Evolutionary conservation across 2,888 invertebrate genomes (phyloP).

Genomic region (Platypus cylindrus): DNA sequence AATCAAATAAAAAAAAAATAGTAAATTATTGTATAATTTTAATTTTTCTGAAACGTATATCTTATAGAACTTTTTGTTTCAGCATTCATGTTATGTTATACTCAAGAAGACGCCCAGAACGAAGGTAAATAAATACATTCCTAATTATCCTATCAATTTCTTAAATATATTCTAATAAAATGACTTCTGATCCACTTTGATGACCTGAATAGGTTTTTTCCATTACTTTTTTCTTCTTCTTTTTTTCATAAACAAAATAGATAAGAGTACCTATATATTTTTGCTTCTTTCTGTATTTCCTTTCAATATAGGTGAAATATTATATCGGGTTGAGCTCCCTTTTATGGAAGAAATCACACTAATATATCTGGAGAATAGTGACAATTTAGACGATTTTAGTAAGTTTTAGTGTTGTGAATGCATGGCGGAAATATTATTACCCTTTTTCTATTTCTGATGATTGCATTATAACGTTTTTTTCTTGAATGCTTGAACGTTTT

Average conservation of each 20-base stretch:
- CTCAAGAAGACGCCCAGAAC: conserved; percentile 80
- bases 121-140: no score
- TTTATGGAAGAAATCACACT: conserved; percentile 89
- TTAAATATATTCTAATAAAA: conserved; percentile 34
- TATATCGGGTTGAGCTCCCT: conserved; percentile 87
- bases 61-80: conserved; percentile 47
- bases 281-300: conserved; percentile 40
- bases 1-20: no score
- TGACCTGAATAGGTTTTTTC: no score
- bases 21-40: no score
- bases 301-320: conserved; percentile 72
- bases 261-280: no score
- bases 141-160: no score
- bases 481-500: no score
- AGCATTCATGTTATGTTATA: conserved; percentile 93
- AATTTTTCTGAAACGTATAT: no score
- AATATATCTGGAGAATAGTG: conserved; percentile 85
- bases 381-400: conserved; percentile 43
- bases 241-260: no score
- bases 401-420: conserved; percentile 49
- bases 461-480: no score
- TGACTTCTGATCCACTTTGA: no score
- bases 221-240: conserved; percentile 15
- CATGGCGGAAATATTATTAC: conserved; percentile 33
- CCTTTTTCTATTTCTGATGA: no score